Conservation (phyloP, 2,797 vertebrate species). For the Meriones psammophilus region DNA sequence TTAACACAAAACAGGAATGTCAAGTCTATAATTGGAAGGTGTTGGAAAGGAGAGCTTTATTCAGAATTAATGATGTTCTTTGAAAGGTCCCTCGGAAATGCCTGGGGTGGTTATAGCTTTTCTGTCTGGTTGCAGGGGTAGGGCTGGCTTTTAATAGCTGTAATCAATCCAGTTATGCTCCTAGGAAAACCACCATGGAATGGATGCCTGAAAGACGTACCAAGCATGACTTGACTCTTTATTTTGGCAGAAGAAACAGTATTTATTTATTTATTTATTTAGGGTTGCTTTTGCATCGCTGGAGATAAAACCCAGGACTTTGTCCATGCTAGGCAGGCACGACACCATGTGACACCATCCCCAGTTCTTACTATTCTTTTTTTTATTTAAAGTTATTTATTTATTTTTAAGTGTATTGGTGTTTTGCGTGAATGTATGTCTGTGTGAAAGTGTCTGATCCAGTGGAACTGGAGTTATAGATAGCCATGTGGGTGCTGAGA, state of each 20-base stretch:
- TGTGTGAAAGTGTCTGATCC: too few species aligned
- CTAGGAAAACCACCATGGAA: slow-evolving; percentile 26
- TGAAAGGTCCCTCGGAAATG: slow-evolving; percentile 57
- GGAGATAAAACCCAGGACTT: not conserved
- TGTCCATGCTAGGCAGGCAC: not conserved
- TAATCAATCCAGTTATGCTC: not conserved
- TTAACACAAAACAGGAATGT: slow-evolving; percentile 58
- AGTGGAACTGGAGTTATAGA: too few species aligned
- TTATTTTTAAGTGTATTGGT: too few species aligned
- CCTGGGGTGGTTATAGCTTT: slow-evolving; percentile 17
- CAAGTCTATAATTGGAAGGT: slow-evolving; percentile 61
- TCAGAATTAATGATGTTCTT: slow-evolving; percentile 68
- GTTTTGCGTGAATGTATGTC: too few species aligned
- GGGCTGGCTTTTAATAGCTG: slow-evolving; percentile 28
- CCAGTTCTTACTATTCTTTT: too few species aligned
- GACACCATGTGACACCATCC: too few species aligned
- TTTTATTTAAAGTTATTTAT: too few species aligned
- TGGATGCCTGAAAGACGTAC: not conserved
- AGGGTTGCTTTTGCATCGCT: not conserved
- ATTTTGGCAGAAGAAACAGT: not conserved
- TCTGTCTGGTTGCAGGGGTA: slow-evolving; percentile 12
- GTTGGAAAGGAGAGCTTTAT: slow-evolving; percentile 59
- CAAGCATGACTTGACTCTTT: not conserved
- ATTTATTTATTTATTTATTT: not conserved
- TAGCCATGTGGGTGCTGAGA: too few species aligned